Conservation (phyloP, 2,113 vertebrate species). For the Capricornis sumatraensis region DNA sequence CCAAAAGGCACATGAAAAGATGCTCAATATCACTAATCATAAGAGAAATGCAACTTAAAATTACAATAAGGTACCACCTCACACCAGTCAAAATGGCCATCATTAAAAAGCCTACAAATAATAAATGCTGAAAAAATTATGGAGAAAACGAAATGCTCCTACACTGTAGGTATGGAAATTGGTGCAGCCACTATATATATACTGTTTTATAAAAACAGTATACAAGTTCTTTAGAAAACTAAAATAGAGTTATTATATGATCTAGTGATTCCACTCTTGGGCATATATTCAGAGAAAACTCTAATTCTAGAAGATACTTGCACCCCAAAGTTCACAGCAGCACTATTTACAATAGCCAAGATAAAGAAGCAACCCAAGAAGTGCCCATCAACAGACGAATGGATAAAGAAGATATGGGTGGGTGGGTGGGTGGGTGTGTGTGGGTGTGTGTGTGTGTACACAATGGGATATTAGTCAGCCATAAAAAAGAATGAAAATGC, state of each 20-base stretch:
- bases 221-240: not conserved
- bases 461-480: not conserved
- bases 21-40: not conserved
- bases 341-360: not conserved
- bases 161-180: not conserved
- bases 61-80: not conserved
- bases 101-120: not conserved
- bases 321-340: not conserved
- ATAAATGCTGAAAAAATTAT: not conserved
- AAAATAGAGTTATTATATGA: not conserved
- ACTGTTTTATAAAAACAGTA: not conserved
- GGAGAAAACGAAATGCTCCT: not conserved
- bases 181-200: not conserved
- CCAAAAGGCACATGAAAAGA: not conserved
- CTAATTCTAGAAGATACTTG: not conserved
- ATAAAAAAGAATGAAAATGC: not conserved
- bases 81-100: not conserved
- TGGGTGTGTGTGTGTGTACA: not conserved
- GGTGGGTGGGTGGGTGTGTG: too few relatives aligned
- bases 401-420: not conserved
- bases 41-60: not conserved
- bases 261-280: not conserved
- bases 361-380: not conserved
- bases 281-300: not conserved
- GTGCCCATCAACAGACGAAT: not conserved